phyloP scores from a whole-genome alignment of 2,888 invertebrate genomes.

The Pseudococcus longispinus region DNA sequence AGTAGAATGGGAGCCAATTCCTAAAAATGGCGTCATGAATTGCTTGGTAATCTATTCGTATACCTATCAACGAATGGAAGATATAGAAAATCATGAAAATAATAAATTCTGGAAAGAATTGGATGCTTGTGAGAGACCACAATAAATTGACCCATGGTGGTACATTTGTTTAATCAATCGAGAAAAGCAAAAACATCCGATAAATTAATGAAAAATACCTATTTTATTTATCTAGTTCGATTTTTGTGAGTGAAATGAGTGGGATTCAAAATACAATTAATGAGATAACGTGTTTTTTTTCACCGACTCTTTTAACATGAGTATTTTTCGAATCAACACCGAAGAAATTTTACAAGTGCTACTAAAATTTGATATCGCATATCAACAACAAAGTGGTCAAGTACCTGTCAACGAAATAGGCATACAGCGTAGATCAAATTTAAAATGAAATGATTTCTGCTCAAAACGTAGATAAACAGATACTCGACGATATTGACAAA shows the following conservation, averaged over 20 bases:
- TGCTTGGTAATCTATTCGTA: background rate
- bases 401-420: background rate
- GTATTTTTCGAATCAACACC: too few species aligned
- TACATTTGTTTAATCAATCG: too few species aligned
- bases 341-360: too few species aligned
- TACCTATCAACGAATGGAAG: conserved; percentile 5
- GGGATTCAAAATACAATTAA: too few species aligned
- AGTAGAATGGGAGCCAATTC: background rate
- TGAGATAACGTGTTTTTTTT: too few species aligned
- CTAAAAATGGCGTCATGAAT: background rate
- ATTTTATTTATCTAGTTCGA: too few species aligned
- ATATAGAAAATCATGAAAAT: background rate
- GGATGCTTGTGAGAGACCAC: background rate
- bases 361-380: too few species aligned
- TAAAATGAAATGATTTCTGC: background rate
- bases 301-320: too few species aligned
- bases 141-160: background rate
- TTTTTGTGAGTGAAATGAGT: too few species aligned
- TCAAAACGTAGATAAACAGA: too few species aligned
- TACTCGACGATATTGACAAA: background rate
- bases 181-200: too few species aligned
- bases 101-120: background rate
- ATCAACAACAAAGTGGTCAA: background rate
- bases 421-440: background rate
- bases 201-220: too few species aligned